phyloP scores from a whole-genome alignment of 2,113 vertebrate genomes.

The Podilymbus podiceps region DNA sequence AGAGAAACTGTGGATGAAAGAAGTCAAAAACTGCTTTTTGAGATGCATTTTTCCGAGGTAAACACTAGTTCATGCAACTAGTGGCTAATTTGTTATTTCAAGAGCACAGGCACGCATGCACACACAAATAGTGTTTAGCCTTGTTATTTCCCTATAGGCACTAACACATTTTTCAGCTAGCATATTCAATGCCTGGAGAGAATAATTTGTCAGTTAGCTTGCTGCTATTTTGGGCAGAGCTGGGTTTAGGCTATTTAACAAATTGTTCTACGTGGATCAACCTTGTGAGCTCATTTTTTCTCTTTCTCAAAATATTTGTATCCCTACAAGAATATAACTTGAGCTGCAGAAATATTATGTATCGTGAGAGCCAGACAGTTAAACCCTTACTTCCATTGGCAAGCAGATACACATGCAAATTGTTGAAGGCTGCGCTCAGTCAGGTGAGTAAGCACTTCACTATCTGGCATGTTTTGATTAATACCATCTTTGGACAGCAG shows the following conservation, averaged over 20 bases:
- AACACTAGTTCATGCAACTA: not conserved
- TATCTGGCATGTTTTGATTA: not conserved
- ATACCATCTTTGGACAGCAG: not conserved
- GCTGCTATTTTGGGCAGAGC: slow-evolving; percentile 42
- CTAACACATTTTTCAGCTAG: slow-evolving; percentile 24
- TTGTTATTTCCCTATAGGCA: slow-evolving; percentile 35
- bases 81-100: slow-evolving; percentile 5
- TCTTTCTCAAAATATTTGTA: slow-evolving; percentile 13
- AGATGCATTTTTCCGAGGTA: not conserved
- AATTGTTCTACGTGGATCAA: not conserved
- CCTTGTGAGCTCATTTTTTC: not conserved
- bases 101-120: not conserved
- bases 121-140: not conserved
- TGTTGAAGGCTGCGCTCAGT: not conserved
- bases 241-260: slow-evolving; percentile 28
- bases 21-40: not conserved
- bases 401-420: not conserved
- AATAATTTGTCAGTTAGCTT: slow-evolving; percentile 31
- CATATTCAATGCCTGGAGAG: slow-evolving; percentile 23
- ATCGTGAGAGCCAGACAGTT: not conserved
- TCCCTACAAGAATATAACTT: not conserved
- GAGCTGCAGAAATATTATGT: not conserved
- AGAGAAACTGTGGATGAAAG: not conserved
- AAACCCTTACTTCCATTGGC: not conserved
- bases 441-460: not conserved